These are phyloP conservation scores for Pollimyrus isidori DNA, from an alignment of 2,113 vertebrate genomes.

Conservation along the genomic window DNA sequence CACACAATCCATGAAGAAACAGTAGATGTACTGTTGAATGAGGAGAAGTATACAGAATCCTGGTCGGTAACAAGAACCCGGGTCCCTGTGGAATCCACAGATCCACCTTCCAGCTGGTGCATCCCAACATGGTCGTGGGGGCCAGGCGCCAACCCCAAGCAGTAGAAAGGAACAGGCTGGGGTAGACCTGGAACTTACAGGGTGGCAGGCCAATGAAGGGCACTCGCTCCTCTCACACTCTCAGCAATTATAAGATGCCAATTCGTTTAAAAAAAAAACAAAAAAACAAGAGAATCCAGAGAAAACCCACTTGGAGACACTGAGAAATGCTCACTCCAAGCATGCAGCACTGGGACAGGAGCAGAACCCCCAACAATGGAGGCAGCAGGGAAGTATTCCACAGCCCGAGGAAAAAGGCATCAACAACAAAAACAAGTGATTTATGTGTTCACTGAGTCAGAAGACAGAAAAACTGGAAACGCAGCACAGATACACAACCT, in stretches of 20 bases:
- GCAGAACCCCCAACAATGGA: neutral
- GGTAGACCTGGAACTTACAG: neutral
- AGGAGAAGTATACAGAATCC: neutral
- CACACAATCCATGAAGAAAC: neutral
- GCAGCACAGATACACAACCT: slow-evolving; percentile 41
- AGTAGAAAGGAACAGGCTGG: neutral
- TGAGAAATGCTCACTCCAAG: neutral
- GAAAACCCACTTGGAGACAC: neutral
- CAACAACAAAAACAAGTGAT: neutral
- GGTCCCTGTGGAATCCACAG: neutral
- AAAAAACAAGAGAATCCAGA: neutral
- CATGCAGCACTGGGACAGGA: neutral
- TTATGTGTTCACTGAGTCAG: neutral
- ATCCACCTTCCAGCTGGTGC: neutral
- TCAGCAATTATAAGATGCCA: neutral
- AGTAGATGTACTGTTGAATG: neutral
- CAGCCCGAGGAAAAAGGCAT: neutral
- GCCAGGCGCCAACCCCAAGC: neutral
- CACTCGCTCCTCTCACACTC: neutral
- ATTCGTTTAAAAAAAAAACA: neutral
- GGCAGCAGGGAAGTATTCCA: neutral
- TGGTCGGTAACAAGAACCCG: neutral
- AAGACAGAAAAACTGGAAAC: slow-evolving; percentile 9
- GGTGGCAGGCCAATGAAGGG: neutral
- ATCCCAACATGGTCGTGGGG: neutral